Base-by-base conservation (phyloP, 1,140 invertebrate genomes). In the Panagrolaimus sp. region DNA sequence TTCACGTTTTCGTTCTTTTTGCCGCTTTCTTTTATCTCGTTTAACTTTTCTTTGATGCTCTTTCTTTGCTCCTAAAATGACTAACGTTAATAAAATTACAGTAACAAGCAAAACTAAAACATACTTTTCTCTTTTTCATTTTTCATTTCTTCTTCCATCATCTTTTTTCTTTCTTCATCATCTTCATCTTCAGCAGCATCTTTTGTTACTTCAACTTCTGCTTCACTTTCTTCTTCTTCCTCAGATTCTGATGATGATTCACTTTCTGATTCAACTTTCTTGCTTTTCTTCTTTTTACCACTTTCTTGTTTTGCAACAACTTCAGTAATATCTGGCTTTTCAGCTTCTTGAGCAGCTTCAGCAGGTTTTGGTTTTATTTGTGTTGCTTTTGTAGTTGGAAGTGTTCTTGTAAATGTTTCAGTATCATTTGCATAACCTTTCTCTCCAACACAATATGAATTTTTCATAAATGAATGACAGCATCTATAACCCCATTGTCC, bases 401-500 rank as follows among this genome's bases (percentile, higher is more conserved):
- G 21, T 4, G 7, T 28, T 24, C 52, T 5, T 3, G 52, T 58
- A 14, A 58, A 58, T n/a, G 75, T 15, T 38, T 79, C 55, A 7
- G 70, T 58, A 1, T 73, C 66, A 15, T 65, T 28, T 62, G 48
- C 24, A 43, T 65, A 52, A 15, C 91, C 91, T 8, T 89, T 86
- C 80, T 91, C 90, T 3, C 93, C 93, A 32, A 92, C 90, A 75
- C 87, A 88, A 73, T 88, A 87, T 32, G 84, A 83, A 82, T 90
- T 89, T 84, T 95, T 95, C 0, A 98, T 88, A 72, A 91, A 90
- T 0, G 92, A 93, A 83, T 96, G 89, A 84, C 96, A 99, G 82
- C 96, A 82, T 80, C 91, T 91, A 83, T 90, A 98, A 0, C 94
- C 96, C 96, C 96, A 99, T 68, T 89, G 86, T 0, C 92, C 93